These are phyloP conservation scores for Uropetala carovei DNA, from an alignment of 2,888 invertebrate genomes.

Conservation along the genomic window DNA sequence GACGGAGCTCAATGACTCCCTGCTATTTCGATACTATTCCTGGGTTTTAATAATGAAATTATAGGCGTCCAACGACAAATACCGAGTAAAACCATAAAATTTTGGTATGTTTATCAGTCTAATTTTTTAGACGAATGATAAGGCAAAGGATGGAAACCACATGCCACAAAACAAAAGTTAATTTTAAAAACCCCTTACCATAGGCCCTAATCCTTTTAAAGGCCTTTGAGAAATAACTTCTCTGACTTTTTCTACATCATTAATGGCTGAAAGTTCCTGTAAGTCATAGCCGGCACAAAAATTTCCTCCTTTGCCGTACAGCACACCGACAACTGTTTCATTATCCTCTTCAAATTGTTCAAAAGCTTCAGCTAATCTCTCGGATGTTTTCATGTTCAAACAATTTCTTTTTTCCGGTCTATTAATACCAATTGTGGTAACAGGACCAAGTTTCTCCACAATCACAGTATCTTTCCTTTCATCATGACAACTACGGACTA, in stretches of 20 bases:
- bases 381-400: conserved; percentile 83
- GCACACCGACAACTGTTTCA: conserved; percentile 83
- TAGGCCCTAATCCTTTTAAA: conserved; percentile 75
- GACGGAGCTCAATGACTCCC: no score
- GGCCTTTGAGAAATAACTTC: conserved; percentile 70
- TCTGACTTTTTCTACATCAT: conserved; percentile 75
- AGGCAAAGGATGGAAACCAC: no score
- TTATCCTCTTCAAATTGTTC: conserved; percentile 88
- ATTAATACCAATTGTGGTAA: conserved; percentile 92
- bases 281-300: conserved; percentile 96
- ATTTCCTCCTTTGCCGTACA: conserved; percentile 94
- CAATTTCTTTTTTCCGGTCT: conserved; percentile 90
- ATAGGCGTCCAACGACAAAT: no score
- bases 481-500: conserved; percentile 17
- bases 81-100: no score
- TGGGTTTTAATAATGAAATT: no score
- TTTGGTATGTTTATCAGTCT: no score
- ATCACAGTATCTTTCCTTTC: conserved; percentile 72
- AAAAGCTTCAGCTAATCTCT: conserved; percentile 84
- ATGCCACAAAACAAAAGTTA: no score
- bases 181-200: conserved; percentile 72
- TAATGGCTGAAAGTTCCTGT: conserved; percentile 81
- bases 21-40: no score
- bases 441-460: conserved; percentile 80
- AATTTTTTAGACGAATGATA: no score